Evolutionary conservation across 2,113 vertebrate species (phyloP).

Genomic region (Calypte anna): DNA sequence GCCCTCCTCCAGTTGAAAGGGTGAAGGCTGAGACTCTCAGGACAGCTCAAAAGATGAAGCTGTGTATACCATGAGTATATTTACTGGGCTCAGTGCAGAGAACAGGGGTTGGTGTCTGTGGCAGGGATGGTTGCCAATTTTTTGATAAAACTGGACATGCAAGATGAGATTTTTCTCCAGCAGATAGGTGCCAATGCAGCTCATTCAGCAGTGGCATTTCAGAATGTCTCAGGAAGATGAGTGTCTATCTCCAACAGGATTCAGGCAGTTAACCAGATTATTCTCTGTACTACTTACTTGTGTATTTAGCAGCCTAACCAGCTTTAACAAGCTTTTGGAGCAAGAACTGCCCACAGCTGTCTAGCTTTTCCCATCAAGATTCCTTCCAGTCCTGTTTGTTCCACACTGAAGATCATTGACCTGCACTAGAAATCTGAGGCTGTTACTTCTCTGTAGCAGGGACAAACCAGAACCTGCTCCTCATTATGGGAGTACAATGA

Average conservation of each 20-base stretch:
- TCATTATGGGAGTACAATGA: not conserved
- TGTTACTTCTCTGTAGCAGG: not conserved
- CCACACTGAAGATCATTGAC: not conserved
- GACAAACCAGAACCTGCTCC: not conserved
- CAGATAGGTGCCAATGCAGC: not conserved
- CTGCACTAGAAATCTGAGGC: not conserved
- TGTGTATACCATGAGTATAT: not conserved
- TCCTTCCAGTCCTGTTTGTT: not conserved
- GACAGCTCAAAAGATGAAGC: not conserved
- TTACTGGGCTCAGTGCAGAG: not conserved
- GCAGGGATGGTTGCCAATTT: not conserved
- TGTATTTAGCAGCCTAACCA: not conserved
- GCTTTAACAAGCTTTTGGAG: not conserved
- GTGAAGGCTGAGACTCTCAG: not conserved
- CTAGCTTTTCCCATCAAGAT: not conserved
- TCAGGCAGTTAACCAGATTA: not conserved
- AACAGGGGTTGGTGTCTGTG: not conserved
- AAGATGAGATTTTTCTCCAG: not conserved
- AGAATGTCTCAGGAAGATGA: not conserved
- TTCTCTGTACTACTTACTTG: not conserved
- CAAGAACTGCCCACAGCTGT: not conserved
- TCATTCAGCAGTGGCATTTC: not conserved
- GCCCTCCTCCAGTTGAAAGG: not conserved
- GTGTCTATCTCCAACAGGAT: not conserved
- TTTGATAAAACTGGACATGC: not conserved